Base-by-base conservation (phyloP, 2,888 invertebrate genomes). In the Odontocolon sp. region DNA sequence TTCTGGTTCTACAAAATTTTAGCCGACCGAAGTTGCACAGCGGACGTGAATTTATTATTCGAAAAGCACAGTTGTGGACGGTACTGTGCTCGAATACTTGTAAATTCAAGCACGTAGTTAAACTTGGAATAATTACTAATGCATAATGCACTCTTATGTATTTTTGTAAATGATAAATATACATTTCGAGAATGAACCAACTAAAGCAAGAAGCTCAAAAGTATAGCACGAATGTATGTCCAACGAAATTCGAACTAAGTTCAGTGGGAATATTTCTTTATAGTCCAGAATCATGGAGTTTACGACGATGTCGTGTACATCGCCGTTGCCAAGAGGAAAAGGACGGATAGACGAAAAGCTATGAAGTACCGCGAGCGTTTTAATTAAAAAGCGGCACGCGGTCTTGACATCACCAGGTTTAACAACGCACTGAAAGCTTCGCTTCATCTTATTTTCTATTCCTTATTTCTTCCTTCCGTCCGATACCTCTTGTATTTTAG, bases 361-460 rank as follows among this genome's bases (percentile, higher is more conserved):
- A 56, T 31, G 31, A 59, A 69, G 63, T 50, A 57, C 57, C 42
- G 36, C 21, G 18, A 18, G 11, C 47, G 47, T 75, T 68, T 69
- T 75, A 75, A 75, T 75, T 69, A 69, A 64, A 75, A 69, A 69
- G 63, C 57, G 28, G 50, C 42, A 40, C 47, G 50, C 69, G 33
- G 50, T 59, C 57, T 69, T 47, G 54, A 38, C 31, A n/a, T 33
- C 21, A n/a, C n/a, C n/a, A 26, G 26, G 64, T 33, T 56, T 50
- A 36, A 40, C 56, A 56, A 38, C 36, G 31, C 38, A 50, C 26
- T 14, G 26, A 9, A 23, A 40, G 61, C 57, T 42, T 50, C 16
- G 52, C 64, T 50, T 33, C 28, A 42, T 40, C 50, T 33, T 28
- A 26, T 56, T 33, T 18, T 28, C 36, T 9, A 16, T 42, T 38